phyloP scores from a whole-genome alignment of 2,888 invertebrate species.

The Tubulanus polymorphus region DNA sequence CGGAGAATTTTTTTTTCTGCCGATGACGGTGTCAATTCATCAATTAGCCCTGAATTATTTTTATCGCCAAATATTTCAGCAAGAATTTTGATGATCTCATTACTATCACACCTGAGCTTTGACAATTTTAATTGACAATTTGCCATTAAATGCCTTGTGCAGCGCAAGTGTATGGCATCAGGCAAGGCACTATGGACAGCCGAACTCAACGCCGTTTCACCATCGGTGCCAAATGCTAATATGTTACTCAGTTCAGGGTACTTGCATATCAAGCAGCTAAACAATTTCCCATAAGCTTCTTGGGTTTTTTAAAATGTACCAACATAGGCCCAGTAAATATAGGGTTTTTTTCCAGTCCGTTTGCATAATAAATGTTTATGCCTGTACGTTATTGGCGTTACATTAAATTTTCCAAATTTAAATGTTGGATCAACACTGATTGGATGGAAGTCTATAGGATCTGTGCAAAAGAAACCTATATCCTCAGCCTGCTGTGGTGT shows the following conservation, averaged over 20 bases:
- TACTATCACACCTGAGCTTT: not conserved
- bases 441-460: not conserved
- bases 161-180: not conserved
- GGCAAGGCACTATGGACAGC: not conserved
- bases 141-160: not conserved
- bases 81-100: too few species aligned
- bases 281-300: not conserved
- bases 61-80: too few species aligned
- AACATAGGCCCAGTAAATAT: not conserved
- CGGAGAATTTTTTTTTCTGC: too few species aligned
- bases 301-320: not conserved
- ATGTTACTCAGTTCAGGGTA: not conserved
- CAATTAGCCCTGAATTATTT: too few species aligned
- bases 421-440: not conserved
- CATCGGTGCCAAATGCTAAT: not conserved
- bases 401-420: not conserved
- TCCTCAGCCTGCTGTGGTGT: not conserved
- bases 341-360: not conserved
- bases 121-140: not conserved
- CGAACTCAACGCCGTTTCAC: not conserved
- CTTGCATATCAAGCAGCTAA: not conserved
- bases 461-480: not conserved
- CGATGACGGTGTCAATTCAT: too few species aligned
- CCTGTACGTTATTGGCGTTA: not conserved
- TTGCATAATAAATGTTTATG: not conserved